A percentile compares a stretch with the other conserved stretches of the same genome.
phyloP scores from a whole-genome alignment of 2,888 invertebrate species.

The Limnephilus rhombicus region DNA sequence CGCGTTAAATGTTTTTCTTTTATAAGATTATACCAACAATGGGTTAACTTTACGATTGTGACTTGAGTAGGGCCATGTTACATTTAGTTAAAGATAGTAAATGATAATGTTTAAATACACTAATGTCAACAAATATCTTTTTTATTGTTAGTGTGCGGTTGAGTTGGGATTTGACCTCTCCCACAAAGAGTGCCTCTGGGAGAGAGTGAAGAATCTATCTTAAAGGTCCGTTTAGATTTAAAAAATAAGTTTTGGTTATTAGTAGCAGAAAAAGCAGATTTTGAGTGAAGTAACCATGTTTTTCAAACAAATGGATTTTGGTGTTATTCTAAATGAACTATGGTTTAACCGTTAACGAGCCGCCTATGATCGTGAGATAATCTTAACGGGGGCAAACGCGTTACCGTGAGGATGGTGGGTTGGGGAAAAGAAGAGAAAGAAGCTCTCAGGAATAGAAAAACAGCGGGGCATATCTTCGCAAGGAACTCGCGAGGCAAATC shows the following conservation, averaged over 20 bases:
- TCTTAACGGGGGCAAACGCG: conserved; percentile 71
- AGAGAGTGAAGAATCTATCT: no score
- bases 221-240: no score
- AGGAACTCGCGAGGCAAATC: conserved; percentile 9
- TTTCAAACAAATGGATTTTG: not conserved
- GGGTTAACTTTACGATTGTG: not conserved
- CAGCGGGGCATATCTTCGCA: not conserved
- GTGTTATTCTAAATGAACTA: not conserved
- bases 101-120: not conserved
- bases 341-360: conserved; percentile 67
- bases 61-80: not conserved
- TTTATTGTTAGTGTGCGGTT: no score
- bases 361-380: conserved; percentile 75
- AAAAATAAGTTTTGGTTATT: no score
- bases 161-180: no score
- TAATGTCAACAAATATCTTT: not conserved
- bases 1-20: not conserved
- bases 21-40: not conserved
- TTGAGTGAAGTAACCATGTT: not conserved
- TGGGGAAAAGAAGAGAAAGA: conserved; percentile 18
- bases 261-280: not conserved
- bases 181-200: no score
- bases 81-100: not conserved
- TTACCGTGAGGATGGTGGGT: conserved; percentile 73
- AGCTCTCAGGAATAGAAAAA: conserved; percentile 35